Evolutionary conservation across 1,140 invertebrate species (phyloP), one percentile per base, ranked within the genome.

Genomic region (Cotesia chilonis): DNA sequence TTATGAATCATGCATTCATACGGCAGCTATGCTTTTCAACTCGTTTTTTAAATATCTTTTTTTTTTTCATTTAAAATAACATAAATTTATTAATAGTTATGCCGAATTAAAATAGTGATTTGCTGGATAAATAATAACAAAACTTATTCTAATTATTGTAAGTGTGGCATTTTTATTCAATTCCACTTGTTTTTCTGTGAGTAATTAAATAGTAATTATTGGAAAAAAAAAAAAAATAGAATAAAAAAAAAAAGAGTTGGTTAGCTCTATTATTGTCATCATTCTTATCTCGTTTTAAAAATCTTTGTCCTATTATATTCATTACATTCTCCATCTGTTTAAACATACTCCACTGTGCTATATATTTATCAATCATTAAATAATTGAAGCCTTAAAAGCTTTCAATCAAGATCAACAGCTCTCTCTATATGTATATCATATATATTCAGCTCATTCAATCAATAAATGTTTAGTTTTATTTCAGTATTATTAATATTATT

Each of bases 221-320:
- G 12, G 35, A 35, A 37, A 61, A 37, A 14, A 5, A 52, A 10
- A 59, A 28, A 28, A 20, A 59, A 36, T 52, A 60, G 36, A 47
- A 28, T 12, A 10, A 28, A 47, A 55, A 75, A 70, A 63, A 75
- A 73, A 78, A 76, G 75, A 81, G 79, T 76, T 74, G 76, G 74
- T 79, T 77, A 73, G 78, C 79, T 81, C 76, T 82, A 83, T 83
- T 83, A 83, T 83, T 83, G 81, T 83, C 81, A 80, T 80, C 78
- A 78, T 63, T 76, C 76, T 72, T 61, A 73, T 47, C 60, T 65
- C 67, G 63, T 14, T 65, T 69, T 55, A 2, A 57, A 52, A 14
- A 68, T 28, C 70, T 37, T 47, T n/a, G 66, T 55, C 37, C n/a
- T 68, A 59, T 65, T 36, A 12, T 51, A 60, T 75, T 64, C 71